Evolutionary conservation across 2,113 vertebrate genomes (phyloP), one percentile per base, ranked within the genome.

Genomic region (Carassius auratus): DNA sequence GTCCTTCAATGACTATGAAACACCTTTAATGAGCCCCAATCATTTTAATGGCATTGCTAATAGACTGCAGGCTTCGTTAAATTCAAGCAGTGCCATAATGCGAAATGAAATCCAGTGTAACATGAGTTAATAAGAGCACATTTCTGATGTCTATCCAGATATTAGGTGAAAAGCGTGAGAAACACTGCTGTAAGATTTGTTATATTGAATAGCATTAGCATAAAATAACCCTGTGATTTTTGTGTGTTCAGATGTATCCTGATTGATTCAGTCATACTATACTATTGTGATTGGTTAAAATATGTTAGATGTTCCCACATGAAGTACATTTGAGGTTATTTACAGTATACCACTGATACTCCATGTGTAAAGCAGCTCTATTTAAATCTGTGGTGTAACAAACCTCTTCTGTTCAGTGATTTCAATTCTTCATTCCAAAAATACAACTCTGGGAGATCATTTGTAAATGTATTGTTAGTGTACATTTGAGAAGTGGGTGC

Each of bases 11-110:
- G 26, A 30, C 78, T 82, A 30, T 74, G 2, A 55, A 42, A 14
- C 30, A 73, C 82, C 75, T 61, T 76, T 87, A 87, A 69, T 80
- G 75, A 87, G 83, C 57, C 50, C 21, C 85, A 62, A 85, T 87
- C 26, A 79, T 59, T 85, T 79, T 83, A 89, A 87, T 83, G 69
- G 76, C 38, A 30, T n/a, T 15, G 30, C 42, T 87, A 89, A 81
- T 76, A 68, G 79, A 81, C 76, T 42, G n/a, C 59, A 69, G 48
- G 80, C 42, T 42, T 73, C 3, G n/a, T 42, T 74, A 23, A 66
- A 87, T 9, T 59, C 21, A 23, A 13, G 26, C 30, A 57, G 19
- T 19, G 15, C 23, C 55, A 52, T 30, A 52, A 50, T 76, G 42
- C 42, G 4, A 26, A 52, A 52, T 30, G 2, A 36, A 8, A 48